Evolutionary conservation across 1,140 invertebrate species (phyloP).

Genomic region (Dysdera silvatica): DNA sequence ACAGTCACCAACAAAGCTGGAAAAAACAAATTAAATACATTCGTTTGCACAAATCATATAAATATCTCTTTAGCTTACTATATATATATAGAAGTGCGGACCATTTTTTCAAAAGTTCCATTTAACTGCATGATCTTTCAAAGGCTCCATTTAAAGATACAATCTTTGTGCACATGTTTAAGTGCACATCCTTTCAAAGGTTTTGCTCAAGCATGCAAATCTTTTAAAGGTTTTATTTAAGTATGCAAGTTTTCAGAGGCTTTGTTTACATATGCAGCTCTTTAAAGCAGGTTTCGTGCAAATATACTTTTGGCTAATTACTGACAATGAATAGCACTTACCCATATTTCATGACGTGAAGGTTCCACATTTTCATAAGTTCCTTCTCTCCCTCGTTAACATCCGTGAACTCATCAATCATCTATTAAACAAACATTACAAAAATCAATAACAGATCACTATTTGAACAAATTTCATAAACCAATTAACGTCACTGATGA

Average conservation of each 20-base stretch:
- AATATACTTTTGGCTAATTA: too few relatives aligned
- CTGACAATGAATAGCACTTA: conserved; percentile 43
- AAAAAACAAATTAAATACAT: conserved; percentile 28
- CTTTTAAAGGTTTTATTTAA: too few relatives aligned
- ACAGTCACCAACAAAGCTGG: conserved; percentile 81
- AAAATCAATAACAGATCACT: neutral
- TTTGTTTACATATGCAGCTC: too few relatives aligned
- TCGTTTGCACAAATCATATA: neutral
- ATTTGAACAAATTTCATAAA: neutral
- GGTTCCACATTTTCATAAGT: conserved; percentile 97
- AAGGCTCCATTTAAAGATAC: neutral
- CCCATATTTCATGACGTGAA: conserved; percentile 86
- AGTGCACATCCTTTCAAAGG: too few relatives aligned
- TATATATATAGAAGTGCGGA: neutral
- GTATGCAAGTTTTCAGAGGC: too few relatives aligned
- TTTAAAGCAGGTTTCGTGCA: too few relatives aligned
- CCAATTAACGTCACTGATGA: too few relatives aligned
- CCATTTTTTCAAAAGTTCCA: neutral
- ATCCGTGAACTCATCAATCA: conserved; percentile 98
- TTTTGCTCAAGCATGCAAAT: too few relatives aligned
- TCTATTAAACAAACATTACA: conserved; percentile 56
- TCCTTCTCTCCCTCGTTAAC: conserved; percentile 98
- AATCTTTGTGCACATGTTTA: conserved; percentile 8
- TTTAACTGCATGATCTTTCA: neutral
- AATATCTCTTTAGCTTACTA: neutral